Evolutionary conservation across 2,113 vertebrate species (phyloP).

Genomic region (Dasyornis broadbenti): DNA sequence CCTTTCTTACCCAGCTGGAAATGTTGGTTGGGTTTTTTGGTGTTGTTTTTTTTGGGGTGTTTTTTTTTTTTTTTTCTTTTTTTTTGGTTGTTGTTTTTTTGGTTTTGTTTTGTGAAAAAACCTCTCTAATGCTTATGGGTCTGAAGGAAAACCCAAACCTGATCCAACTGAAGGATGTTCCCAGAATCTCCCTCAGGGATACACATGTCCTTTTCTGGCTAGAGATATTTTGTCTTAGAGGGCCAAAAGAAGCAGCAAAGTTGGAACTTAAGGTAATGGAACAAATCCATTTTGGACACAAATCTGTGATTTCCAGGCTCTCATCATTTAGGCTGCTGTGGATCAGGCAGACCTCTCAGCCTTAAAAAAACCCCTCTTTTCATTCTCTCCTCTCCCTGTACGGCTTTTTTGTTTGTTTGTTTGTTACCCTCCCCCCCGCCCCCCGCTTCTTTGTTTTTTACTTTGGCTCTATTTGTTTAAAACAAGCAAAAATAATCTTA

Average conservation of each 20-base stretch:
- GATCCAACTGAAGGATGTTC: neutral
- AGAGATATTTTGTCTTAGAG: neutral
- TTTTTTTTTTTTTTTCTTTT: neutral
- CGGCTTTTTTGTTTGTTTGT: neutral
- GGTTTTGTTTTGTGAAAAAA: neutral
- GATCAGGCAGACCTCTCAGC: neutral
- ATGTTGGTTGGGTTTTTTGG: no score
- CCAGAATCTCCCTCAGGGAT: slow-evolving; percentile 1
- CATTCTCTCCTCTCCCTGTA: neutral
- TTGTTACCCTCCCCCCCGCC: no score
- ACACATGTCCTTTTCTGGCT: neutral
- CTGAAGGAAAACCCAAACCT: neutral
- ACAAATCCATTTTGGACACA: neutral
- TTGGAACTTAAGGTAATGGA: neutral
- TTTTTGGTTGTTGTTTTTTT: no score
- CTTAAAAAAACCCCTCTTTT: neutral
- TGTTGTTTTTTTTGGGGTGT: no score
- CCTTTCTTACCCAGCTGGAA: neutral
- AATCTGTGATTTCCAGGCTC: neutral
- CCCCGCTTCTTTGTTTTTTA: neutral
- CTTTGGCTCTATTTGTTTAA: neutral
- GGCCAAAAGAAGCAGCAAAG: neutral
- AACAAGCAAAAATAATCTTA: neutral
- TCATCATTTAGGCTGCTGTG: neutral
- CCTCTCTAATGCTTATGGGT: neutral